These are phyloP conservation scores for Melipona quadrifasciata DNA, from an alignment of 1,140 invertebrate species.

Conservation along the genomic window DNA sequence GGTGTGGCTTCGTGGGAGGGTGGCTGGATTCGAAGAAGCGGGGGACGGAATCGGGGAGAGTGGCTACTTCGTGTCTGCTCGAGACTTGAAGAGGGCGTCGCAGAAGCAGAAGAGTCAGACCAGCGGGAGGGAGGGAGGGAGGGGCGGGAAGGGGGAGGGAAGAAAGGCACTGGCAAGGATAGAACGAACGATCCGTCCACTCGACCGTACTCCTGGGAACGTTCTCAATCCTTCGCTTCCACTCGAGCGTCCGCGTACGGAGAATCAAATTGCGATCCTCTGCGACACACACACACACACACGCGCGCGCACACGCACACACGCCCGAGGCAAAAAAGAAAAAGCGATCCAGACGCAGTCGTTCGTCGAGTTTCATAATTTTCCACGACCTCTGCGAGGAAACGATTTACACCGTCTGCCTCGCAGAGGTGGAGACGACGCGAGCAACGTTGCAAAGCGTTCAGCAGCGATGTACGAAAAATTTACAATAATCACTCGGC, in stretches of 20 bases:
- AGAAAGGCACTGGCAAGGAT: constrained; percentile 33
- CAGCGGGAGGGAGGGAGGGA: not conserved
- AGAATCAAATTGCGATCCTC: constrained; percentile 53
- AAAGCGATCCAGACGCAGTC: constrained; percentile 3
- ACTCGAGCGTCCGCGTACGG: constrained; percentile 43
- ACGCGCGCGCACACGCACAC: no score
- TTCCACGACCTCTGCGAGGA: not conserved
- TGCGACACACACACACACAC: not conserved
- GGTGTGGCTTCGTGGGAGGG: constrained; percentile 1
- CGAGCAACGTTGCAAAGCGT: not conserved
- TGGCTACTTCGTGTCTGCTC: constrained; percentile 52
- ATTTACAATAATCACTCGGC: constrained; percentile 66
- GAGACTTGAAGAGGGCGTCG: constrained; percentile 52
- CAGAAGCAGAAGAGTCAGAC: constrained; percentile 26
- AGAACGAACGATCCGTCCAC: constrained; percentile 56
- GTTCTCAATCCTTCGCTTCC: constrained; percentile 51
- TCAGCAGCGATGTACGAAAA: constrained; percentile 37
- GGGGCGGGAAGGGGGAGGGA: not conserved
- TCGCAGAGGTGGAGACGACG: not conserved
- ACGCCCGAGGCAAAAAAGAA: not conserved
- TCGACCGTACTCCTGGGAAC: constrained; percentile 58
- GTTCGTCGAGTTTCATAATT: constrained; percentile 10
- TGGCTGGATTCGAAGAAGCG: constrained; percentile 19
- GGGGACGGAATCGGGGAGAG: constrained; percentile 32
- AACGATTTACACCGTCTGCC: not conserved